Conservation (phyloP, 2,888 invertebrate species). For the Crioceris asparagi region DNA sequence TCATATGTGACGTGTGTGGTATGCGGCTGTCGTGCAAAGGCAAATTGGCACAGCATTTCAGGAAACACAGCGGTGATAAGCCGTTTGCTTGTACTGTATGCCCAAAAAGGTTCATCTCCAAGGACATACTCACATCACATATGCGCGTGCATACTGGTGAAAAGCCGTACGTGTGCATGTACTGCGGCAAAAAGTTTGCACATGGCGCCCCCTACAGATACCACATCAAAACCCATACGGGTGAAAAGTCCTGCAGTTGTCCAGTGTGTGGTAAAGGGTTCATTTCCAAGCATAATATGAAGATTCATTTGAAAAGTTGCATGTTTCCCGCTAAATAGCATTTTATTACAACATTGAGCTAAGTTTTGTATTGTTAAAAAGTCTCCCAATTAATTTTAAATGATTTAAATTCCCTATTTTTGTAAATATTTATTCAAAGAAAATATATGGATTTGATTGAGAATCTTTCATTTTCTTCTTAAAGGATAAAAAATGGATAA, state of each 20-base stretch:
- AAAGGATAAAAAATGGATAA: too few relatives aligned
- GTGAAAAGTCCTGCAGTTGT: conserved; percentile 43
- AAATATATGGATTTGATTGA: too few relatives aligned
- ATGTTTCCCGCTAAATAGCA: conserved; percentile 12
- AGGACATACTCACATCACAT: conserved; percentile 42
- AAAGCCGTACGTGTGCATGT: conserved; percentile 23
- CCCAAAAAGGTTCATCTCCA: conserved; percentile 39
- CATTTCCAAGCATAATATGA: conserved; percentile 18
- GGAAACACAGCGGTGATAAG: conserved; percentile 42
- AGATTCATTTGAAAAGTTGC: conserved; percentile 27
- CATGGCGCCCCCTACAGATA: conserved; percentile 48
- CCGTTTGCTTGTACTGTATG: conserved; percentile 30
- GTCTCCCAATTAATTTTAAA: too few relatives aligned
- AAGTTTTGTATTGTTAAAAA: too few relatives aligned
- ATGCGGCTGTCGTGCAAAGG: conserved; percentile 30
- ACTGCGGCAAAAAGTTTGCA: conserved; percentile 33
- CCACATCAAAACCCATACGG: conserved; percentile 49
- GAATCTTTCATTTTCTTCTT: too few relatives aligned
- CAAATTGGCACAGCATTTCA: conserved; percentile 36
- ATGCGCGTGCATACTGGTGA: conserved; percentile 26
- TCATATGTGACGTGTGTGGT: conserved; percentile 14
- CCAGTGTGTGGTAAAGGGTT: conserved; percentile 17
- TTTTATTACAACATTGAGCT: too few relatives aligned
- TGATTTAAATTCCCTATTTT: too few relatives aligned
- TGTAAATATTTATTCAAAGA: too few relatives aligned